Conservation (phyloP, 2,888 invertebrate species). For the Cremastobaeus sp. region DNA sequence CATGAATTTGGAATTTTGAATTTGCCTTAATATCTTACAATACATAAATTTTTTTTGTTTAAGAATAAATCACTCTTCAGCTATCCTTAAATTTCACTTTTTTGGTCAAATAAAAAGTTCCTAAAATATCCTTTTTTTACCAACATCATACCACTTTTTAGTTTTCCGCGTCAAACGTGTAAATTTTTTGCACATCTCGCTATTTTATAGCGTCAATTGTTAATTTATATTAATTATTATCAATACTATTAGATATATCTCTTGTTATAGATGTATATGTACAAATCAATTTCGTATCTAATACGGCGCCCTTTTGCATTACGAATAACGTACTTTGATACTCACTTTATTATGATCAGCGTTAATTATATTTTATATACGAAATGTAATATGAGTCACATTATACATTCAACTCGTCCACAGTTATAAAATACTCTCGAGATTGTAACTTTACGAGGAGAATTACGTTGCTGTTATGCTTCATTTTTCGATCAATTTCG, state of each 20-base stretch:
- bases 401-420: constrained; percentile 40
- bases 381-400: constrained; percentile 52
- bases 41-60: constrained; percentile 66
- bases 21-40: constrained; percentile 67
- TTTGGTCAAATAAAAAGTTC: constrained; percentile 68
- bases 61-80: constrained; percentile 73
- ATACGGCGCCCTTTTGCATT: constrained; percentile 31
- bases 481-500: constrained; percentile 22
- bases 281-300: constrained; percentile 57
- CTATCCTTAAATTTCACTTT: constrained; percentile 61
- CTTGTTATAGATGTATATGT: constrained; percentile 56
- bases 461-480: constrained; percentile 24
- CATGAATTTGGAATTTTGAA: constrained; percentile 78
- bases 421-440: constrained; percentile 46
- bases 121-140: constrained; percentile 68
- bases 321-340: constrained; percentile 48
- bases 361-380: constrained; percentile 50
- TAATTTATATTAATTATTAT: constrained; percentile 53
- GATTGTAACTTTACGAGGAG: constrained; percentile 25
- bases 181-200: constrained; percentile 74
- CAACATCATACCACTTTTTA: constrained; percentile 47
- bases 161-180: constrained; percentile 72
- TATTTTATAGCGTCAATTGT: constrained; percentile 75
- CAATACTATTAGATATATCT: constrained; percentile 56
- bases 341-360: constrained; percentile 42